Evolutionary conservation across 2,113 vertebrate genomes (phyloP), one percentile per base, ranked within the genome.

Genomic region (Noctilio leporinus): DNA sequence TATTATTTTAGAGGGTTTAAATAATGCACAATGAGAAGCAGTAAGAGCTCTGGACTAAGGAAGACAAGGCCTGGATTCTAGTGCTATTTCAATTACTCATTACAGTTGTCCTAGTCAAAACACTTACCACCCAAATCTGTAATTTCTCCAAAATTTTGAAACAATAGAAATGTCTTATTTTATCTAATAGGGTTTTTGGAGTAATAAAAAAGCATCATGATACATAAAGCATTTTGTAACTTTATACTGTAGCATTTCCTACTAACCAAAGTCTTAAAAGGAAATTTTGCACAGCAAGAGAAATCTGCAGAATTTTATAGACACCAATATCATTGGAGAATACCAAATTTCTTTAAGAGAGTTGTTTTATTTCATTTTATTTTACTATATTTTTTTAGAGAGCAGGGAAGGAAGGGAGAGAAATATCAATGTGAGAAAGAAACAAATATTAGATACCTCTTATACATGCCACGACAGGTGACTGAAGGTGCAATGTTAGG

Each of bases 81-180:
- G 30, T 12, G 5, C 62, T 72, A 35, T 53, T 95, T 96, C n/a
- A 86, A 55, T 85, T 91, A 89, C 12, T 94, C 62, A 67, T 67
- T 65, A 59, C 14, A 65, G 45, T 30, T 70, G 9, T 12, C 28
- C 80, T 92, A 7, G 45, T 15, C 59, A 94, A 92, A 95, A 11
- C 9, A 57, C 3, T 75, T 78, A 35, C 2, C 65, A 45, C 6
- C 38, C 28, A 82, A 7, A 86, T 12, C 28, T 19, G 72, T 87
- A 62, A 76, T 84, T 87, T 89, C 77, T 89, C 17, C 47, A 95
- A 87, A 87, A 84, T 49, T 59, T 93, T 33, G 88, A 87, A 91
- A 83, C 3, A 20, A 92, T 11, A 33, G 16, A 76, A 73, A 84
- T 53, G 45, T n/a, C 17, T 0, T 47, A 45, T 67, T 95, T 84